phyloP scores from a whole-genome alignment of 2,888 invertebrate species.

The Thera obeliscata region DNA sequence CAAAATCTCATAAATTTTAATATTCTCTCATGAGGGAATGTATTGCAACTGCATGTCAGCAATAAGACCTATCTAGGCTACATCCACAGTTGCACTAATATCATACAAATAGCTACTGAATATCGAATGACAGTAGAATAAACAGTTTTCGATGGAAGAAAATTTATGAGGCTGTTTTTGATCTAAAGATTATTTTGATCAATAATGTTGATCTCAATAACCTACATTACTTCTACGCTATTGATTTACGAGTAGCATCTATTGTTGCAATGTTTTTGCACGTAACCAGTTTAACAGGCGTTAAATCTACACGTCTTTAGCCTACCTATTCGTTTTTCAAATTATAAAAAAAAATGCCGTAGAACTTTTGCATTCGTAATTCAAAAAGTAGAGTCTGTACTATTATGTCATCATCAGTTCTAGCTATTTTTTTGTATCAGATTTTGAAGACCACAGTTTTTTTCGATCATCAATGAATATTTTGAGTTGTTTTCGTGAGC shows the following conservation, averaged over 20 bases:
- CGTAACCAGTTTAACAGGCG: neutral
- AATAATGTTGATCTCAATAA: slow-evolving; percentile 13
- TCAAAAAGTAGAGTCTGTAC: neutral
- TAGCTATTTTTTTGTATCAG: neutral
- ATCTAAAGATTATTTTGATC: slow-evolving; percentile 21
- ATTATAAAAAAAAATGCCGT: neutral
- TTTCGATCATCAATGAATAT: neutral
- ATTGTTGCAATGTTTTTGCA: neutral
- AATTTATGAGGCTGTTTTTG: slow-evolving; percentile 26
- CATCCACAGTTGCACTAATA: slow-evolving; percentile 29
- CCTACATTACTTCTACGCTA: slow-evolving; percentile 10
- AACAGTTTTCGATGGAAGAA: slow-evolving; percentile 20
- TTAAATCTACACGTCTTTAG: neutral
- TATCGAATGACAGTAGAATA: slow-evolving; percentile 29
- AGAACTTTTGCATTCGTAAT: neutral
- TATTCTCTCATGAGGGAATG: neutral
- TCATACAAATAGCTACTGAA: slow-evolving; percentile 28
- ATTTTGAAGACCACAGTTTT: neutral
- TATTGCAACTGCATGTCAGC: neutral
- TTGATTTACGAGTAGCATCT: slow-evolving; percentile 7
- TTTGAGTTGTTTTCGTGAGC: slow-evolving; percentile 9
- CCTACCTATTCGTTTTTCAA: neutral
- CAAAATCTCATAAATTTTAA: too few species aligned
- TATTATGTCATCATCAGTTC: neutral
- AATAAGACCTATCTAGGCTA: slow-evolving; percentile 19